These are phyloP conservation scores for Pituophis catenifer DNA, from an alignment of 2,113 vertebrate genomes.

Conservation along the genomic window DNA sequence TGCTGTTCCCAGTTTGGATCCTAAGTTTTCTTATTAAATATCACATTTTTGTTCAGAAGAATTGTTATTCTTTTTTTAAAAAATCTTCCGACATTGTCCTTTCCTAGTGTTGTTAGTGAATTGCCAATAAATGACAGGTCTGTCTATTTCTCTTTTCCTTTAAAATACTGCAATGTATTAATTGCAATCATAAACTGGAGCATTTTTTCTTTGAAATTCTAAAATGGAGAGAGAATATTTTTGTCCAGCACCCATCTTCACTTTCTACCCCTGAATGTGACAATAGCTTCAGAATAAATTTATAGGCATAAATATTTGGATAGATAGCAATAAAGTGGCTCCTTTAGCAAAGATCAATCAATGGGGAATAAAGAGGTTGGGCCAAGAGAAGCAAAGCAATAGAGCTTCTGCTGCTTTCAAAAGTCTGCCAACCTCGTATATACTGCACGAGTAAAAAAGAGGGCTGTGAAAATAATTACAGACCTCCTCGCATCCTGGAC, in stretches of 20 bases:
- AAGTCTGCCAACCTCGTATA: not conserved
- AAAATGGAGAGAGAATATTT: not conserved
- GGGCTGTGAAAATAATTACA: too few species aligned
- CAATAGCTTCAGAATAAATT: too few species aligned
- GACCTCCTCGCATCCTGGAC: too few species aligned
- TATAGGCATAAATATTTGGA: too few species aligned
- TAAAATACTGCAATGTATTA: not conserved
- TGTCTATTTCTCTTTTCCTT: not conserved
- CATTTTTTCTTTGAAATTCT: not conserved
- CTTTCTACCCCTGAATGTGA: not conserved
- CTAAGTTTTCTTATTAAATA: not conserved
- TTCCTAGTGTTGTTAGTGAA: not conserved
- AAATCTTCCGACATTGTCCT: not conserved
- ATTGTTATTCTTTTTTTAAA: not conserved
- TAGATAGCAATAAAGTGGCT: too few species aligned
- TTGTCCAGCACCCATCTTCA: not conserved
- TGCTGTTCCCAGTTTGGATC: not conserved
- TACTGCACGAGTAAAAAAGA: too few species aligned
- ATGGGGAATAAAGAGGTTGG: too few species aligned
- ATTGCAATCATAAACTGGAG: not conserved
- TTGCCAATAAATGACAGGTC: too few species aligned
- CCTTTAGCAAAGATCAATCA: too few species aligned
- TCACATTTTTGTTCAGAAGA: not conserved
- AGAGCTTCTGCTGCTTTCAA: too few species aligned
- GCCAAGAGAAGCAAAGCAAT: too few species aligned